Evolutionary conservation across 2,113 vertebrate species (phyloP), one percentile per base, ranked within the genome.

Genomic region (Gnathonemus echidnorhynchus): DNA sequence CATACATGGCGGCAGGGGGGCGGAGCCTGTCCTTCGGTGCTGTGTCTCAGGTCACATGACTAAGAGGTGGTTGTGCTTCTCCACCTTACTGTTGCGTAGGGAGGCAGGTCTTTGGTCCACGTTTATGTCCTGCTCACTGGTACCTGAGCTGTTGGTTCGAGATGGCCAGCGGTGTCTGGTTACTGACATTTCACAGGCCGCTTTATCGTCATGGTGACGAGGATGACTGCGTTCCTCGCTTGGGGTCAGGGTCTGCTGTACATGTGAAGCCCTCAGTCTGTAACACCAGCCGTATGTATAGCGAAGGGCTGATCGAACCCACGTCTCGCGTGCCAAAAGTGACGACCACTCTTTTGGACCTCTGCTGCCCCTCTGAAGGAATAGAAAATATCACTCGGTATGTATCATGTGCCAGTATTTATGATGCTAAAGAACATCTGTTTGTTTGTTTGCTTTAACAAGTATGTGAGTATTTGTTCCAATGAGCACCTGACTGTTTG

Each of bases 1-100:
- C 93, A 94, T 93, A 90, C 83, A 31, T 83, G 2, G 2, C 3
- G 91, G 86, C 95, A 5, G n/a, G 35, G 42, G 17, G 53, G 88
- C 3, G 52, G 49, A 8, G 27, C 50, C 52, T 27, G 86, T 86
- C 45, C 84, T 49, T 4, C 46, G 46, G 84, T n/a, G 7, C n/a
- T 27, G 21, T 17, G 46, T 92, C 91, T 91, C 92, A 92, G 80
- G 87, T 80, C 86, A 1, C 90, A 89, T 92, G 21, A 84, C 45
- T 11, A 46, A 24, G 17, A 31, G 19, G 80, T 7, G 70, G 58
- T 31, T 31, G 31, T 6, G 31, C 8, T 77, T 39, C 27, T 4
- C 31, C 70, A 15, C 15, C 31, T 77, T 17, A 70, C 27, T 70
- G 10, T 70, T 8, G 10, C 24, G 7, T 24, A 31, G 2, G 8